These are phyloP conservation scores for Botia kubotai DNA, from an alignment of 2,797 vertebrate genomes.

Conservation along the genomic window DNA sequence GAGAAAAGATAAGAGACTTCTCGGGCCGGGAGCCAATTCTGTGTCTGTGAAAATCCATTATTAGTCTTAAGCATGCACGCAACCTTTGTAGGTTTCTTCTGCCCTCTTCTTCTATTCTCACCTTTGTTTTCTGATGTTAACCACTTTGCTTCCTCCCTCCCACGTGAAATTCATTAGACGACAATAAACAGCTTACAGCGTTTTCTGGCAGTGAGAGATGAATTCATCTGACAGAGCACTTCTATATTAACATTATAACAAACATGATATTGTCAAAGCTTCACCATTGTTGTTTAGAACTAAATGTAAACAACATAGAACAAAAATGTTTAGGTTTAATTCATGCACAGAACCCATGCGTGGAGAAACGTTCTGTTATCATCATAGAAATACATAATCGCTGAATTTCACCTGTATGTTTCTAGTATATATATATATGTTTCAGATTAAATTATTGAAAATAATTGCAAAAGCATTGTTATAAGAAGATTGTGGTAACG, in stretches of 20 bases:
- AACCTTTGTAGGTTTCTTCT: slow-evolving; percentile 60
- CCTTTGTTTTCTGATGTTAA: slow-evolving; percentile 40
- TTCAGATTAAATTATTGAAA: background rate
- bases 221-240: background rate
- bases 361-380: background rate
- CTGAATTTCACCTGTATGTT: too few relatives aligned
- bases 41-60: slow-evolving; percentile 69
- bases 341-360: background rate
- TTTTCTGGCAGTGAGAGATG: slow-evolving; percentile 1
- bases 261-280: background rate
- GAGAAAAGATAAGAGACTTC: slow-evolving; percentile 63
- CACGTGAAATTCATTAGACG: slow-evolving; percentile 12
- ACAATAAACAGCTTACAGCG: background rate
- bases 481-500: background rate
- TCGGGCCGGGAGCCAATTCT: slow-evolving; percentile 67
- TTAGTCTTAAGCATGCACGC: slow-evolving; percentile 64
- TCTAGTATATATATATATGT: too few relatives aligned
- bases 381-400: background rate
- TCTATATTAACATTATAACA: background rate
- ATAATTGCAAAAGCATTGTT: background rate
- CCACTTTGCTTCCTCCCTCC: slow-evolving; percentile 29
- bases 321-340: background rate
- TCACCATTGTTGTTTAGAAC: background rate
- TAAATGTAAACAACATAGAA: background rate
- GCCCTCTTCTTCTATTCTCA: slow-evolving; percentile 44